Evolutionary conservation across 30 jellyfish, hydroid and myxozoan species (phyloP), one percentile per base, ranked within the genome.

Genomic region (Chrysaora quinquecirrha): DNA sequence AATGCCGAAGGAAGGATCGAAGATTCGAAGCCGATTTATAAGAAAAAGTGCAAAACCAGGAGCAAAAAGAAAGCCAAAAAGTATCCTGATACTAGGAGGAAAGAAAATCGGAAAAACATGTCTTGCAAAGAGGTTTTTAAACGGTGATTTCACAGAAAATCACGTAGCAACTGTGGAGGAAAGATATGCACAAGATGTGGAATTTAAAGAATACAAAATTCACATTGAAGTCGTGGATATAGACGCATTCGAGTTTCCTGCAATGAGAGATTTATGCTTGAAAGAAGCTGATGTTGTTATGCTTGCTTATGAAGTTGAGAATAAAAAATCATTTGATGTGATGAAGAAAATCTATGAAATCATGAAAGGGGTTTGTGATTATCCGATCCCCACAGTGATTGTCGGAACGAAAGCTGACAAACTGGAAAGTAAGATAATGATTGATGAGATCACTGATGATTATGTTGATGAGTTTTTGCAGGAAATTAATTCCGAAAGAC

Each of bases 31-130:
- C 63, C 48, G 90, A 16, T 80, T 80, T 38, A 23, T 80, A 10
- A 48, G 90, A 23, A 65, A 68, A 66, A 80, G 90, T 35, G 90
- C 83, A n/a, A 80, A 80, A 25, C 90, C 90, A 7, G 90, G 90
- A 1, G 83, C 90, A 65, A 80, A 80, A 23, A 34, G 90, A 56
- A 80, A 34, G 68, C 83, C 90, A n/a, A 65, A 49, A 28, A 49
- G 52, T 23, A 68, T 80, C 3, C 61, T 80, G 18, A 35, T 80
- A 27, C 83, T 80, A 3, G 90, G 90, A 1, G 63, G 83, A 20
- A 80, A 80, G 31, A 34, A 70, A 25, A 80, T 80, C 48, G 90
- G 90, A 32, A 80, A 80, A 30, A 80, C 90, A 6, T 64, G 90
- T 54, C 71, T 80, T 0, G 58, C 71, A 11, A 80, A 80, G 48